Conservation (phyloP, 2,113 vertebrate genomes). For the Forbesichthys agassizii region DNA sequence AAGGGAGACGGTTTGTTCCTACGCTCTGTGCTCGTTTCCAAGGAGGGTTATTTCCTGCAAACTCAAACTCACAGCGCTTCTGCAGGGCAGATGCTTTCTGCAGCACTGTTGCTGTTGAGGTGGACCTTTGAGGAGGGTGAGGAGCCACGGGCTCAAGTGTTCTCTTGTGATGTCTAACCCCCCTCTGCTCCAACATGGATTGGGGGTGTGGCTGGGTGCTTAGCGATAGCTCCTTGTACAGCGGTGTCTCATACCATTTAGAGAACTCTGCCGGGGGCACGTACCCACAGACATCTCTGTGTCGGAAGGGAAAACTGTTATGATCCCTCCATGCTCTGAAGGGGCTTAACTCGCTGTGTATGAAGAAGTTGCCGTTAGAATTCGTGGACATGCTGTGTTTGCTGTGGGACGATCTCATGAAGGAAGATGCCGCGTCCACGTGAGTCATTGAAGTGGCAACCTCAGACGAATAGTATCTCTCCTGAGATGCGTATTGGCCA, state of each 20-base stretch:
- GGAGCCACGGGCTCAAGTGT: slow-evolving; percentile 39
- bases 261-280: slow-evolving; percentile 66
- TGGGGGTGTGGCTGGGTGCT: slow-evolving; percentile 52
- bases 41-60: slow-evolving; percentile 65
- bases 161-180: slow-evolving; percentile 42
- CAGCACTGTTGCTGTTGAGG: slow-evolving; percentile 52
- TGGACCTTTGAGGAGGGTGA: slow-evolving; percentile 27
- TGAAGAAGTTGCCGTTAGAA: slow-evolving; percentile 82
- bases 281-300: slow-evolving; percentile 61
- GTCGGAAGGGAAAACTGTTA: slow-evolving; percentile 78
- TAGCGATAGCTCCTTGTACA: slow-evolving; percentile 68
- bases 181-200: slow-evolving; percentile 53
- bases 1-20: slow-evolving; percentile 61
- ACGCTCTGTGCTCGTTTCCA: slow-evolving; percentile 78
- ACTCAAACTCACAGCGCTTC: slow-evolving; percentile 74
- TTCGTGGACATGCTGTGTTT: slow-evolving; percentile 73
- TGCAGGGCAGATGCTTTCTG: slow-evolving; percentile 67
- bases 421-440: slow-evolving; percentile 69
- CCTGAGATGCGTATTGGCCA: slow-evolving; percentile 46
- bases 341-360: slow-evolving; percentile 95
- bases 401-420: slow-evolving; percentile 68
- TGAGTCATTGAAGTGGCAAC: slow-evolving; percentile 51
- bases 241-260: slow-evolving; percentile 69
- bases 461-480: slow-evolving; percentile 61
- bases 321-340: slow-evolving; percentile 91